A percentile compares a stretch with the other conserved stretches of the same genome.
Evolutionary conservation across 1,140 invertebrate genomes (phyloP).

Genomic region (Oreohelix idahoensis): DNA sequence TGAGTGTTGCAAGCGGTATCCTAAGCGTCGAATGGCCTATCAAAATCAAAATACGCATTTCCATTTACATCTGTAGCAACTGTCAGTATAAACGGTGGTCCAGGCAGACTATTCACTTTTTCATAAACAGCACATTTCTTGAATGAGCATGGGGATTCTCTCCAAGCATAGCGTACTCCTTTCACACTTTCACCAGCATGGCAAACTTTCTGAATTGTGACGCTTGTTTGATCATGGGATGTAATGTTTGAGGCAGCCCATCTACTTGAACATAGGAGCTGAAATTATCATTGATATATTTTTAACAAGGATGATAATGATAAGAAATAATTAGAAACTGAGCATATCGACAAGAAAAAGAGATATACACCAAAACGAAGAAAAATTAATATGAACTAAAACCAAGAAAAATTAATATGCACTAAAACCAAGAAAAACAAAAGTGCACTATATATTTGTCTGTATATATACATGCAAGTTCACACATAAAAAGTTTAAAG

Average conservation of each 20-base stretch:
- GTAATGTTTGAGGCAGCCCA: not conserved
- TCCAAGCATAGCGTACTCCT: conserved; percentile 53
- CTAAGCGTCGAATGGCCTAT: not conserved
- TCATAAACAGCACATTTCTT: conserved; percentile 51
- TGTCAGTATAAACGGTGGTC: conserved; percentile 42
- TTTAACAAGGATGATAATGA: too few species aligned
- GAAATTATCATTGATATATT: not conserved
- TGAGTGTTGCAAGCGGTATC: too few species aligned
- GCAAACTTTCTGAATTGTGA: conserved; percentile 8
- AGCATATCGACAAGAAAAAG: too few species aligned
- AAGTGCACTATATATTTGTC: too few species aligned
- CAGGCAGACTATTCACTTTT: conserved; percentile 45
- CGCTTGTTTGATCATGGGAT: not conserved
- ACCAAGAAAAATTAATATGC: too few species aligned
- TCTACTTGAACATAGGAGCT: not conserved
- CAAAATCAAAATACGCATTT: not conserved
- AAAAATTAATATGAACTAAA: too few species aligned
- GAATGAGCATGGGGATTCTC: conserved; percentile 49
- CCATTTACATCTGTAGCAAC: not conserved
- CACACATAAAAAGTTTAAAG: too few species aligned
- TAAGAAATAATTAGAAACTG: too few species aligned
- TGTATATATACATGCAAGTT: too few species aligned
- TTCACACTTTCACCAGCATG: conserved; percentile 40
- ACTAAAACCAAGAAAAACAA: too few species aligned
- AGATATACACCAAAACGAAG: too few species aligned